Base-by-base conservation (phyloP, 2,113 vertebrate species). In the Fregata magnificens region DNA sequence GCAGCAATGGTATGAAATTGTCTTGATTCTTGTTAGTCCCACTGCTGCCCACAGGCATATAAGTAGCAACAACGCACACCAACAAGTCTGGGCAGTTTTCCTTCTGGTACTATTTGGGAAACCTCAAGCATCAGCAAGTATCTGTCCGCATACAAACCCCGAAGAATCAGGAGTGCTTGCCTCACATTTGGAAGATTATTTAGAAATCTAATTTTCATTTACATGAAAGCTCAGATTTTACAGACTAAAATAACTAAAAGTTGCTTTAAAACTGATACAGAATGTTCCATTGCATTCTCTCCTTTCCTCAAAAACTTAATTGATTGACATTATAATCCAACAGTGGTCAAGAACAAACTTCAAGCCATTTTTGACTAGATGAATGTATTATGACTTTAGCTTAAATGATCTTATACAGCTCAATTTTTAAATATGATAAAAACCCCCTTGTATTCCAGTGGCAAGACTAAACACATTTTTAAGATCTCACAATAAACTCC, bases 21-120 rank as follows among this genome's bases (percentile, higher is more conserved):
- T 91, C 83, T 53, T 7, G 66, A 80, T 91, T 95, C 93, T 40
- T 88, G 19, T 65, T 79, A 87, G 83, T 21, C 53, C 66, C 50
- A 24, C 59, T 72, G 83, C 83, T 91, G 77, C 83, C 69, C 91
- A 86, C 65, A 59, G 86, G 92, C 95, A 62, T 56, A 36, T 13
- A 63, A 79, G 88, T 4, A 92, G 84, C 62, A 95, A 31, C 81
- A 95, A 32, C 3, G 15, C 91, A 84, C 86, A 82, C 21, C 0
- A 4, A 69, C 81, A 94, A 91, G 91, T 79, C 74, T 45, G 67
- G 93, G 89, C 94, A 95, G 58, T 87, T 85, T 76, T 91, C 77
- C 58, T 90, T 58, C 61, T 85, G 77, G 25, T 61, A 16, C 86
- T 52, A 55, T 38, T 38, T 61, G 69, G 70, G 53, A 95, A 95